phyloP scores from a whole-genome alignment of 53 echinoderm and acorn worm genomes.

The Crossaster papposus region DNA sequence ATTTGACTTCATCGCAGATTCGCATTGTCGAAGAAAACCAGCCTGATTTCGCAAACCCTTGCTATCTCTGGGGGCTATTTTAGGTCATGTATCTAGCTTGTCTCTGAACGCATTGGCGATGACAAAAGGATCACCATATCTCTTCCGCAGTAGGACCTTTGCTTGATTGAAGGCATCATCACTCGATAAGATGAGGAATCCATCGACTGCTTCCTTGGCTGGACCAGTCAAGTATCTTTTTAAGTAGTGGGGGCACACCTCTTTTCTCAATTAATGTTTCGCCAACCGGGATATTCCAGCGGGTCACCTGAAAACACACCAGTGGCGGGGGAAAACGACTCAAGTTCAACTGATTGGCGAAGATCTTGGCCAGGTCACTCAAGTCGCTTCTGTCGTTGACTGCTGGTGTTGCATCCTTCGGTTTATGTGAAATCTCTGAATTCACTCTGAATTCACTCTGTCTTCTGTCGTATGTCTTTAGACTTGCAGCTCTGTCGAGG shows the following conservation, averaged over 20 bases:
- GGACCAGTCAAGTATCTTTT: slow-evolving; percentile 33
- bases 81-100: slow-evolving; percentile 50
- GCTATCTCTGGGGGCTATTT: slow-evolving; percentile 38
- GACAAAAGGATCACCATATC: slow-evolving; percentile 58
- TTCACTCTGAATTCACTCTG: no score
- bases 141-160: slow-evolving; percentile 21
- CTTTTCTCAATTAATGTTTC: slow-evolving; percentile 45
- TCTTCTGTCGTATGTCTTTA: no score
- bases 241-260: slow-evolving; percentile 44
- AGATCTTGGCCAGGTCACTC: slow-evolving; percentile 22
- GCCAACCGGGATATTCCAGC: slow-evolving; percentile 43
- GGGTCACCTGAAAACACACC: slow-evolving; percentile 54
- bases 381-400: slow-evolving; percentile 10
- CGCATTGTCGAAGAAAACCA: slow-evolving; percentile 58
- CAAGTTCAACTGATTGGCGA: slow-evolving; percentile 35
- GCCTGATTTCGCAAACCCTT: slow-evolving; percentile 37
- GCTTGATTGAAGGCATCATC: slow-evolving; percentile 50
- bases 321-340: slow-evolving; percentile 54
- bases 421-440: slow-evolving; percentile 9
- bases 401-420: slow-evolving; percentile 5
- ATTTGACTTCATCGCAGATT: slow-evolving; percentile 42
- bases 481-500: no score
- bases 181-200: slow-evolving; percentile 20
- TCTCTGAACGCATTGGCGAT: slow-evolving; percentile 52
- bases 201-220: slow-evolving; percentile 48